These are phyloP conservation scores for Nansenia antarctica DNA, from an alignment of 2,113 vertebrate genomes.

Conservation along the genomic window DNA sequence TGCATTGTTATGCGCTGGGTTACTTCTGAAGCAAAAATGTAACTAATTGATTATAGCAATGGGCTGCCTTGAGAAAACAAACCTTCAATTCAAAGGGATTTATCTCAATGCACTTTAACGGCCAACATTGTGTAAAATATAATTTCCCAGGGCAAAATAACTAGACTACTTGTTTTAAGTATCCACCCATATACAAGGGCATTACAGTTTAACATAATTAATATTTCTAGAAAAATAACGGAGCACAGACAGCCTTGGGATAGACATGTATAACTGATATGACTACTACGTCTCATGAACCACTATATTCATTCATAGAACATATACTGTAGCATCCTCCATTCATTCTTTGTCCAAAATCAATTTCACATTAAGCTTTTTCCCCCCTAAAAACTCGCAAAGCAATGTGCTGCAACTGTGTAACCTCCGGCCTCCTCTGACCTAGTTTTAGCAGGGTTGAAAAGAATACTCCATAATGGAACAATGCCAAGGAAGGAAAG, in stretches of 20 bases:
- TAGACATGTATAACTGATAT: slow-evolving; percentile 12
- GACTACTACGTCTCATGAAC: slow-evolving; percentile 42
- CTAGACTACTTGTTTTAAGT: slow-evolving; percentile 6
- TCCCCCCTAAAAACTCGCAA: slow-evolving; percentile 38
- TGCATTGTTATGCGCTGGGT: slow-evolving; percentile 1
- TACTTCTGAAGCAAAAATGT: background rate
- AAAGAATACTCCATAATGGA: slow-evolving; percentile 43
- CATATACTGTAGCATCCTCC: slow-evolving; percentile 15
- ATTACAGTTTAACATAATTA: slow-evolving; percentile 41
- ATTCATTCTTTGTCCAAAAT: slow-evolving; percentile 30
- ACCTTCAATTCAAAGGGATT: slow-evolving; percentile 28
- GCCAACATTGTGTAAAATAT: slow-evolving; percentile 3
- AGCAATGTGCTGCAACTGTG: slow-evolving; percentile 41
- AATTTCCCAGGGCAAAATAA: slow-evolving; percentile 21
- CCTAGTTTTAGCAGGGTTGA: slow-evolving; percentile 56
- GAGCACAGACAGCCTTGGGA: background rate
- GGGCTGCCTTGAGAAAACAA: slow-evolving; percentile 18
- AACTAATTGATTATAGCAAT: slow-evolving; percentile 19
- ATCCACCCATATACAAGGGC: slow-evolving; percentile 36
- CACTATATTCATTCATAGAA: slow-evolving; percentile 53
- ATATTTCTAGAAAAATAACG: slow-evolving; percentile 37
- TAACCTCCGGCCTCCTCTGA: slow-evolving; percentile 60
- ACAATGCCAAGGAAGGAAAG: slow-evolving; percentile 3
- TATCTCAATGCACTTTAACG: background rate
- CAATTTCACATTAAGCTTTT: slow-evolving; percentile 38